Percentiles rank a stretch among this genome's conserved stretches.
phyloP scores from a whole-genome alignment of 2,113 vertebrate genomes.

The Megatriorchis doriae region DNA sequence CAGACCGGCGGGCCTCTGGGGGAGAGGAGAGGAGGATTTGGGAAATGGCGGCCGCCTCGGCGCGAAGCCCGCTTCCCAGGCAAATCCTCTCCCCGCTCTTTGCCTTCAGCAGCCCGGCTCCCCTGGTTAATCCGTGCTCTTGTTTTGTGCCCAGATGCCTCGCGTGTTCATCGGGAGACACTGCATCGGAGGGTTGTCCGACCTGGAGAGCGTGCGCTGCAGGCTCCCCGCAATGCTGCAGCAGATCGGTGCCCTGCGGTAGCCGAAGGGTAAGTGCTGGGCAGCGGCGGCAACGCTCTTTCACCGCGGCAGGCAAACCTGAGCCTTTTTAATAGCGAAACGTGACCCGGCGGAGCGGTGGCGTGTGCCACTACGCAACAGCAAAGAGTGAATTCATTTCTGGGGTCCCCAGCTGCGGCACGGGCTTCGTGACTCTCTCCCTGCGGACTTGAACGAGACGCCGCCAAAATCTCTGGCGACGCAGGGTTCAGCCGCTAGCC shows the following conservation, averaged over 20 bases:
- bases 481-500: too few relatives aligned
- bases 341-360: not conserved
- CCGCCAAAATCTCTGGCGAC: not conserved
- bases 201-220: conserved; percentile 64
- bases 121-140: not conserved
- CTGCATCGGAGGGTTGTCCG: conserved; percentile 80
- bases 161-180: conserved; percentile 80
- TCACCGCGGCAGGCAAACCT: too few relatives aligned
- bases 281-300: too few relatives aligned
- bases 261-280: conserved; percentile 6
- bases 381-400: not conserved
- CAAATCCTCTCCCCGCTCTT: not conserved
- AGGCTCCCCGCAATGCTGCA: conserved; percentile 68
- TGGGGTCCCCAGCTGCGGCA: not conserved
- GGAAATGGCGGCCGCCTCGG: not conserved
- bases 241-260: conserved; percentile 73
- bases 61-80: not conserved
- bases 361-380: too few relatives aligned
- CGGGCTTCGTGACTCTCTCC: too few relatives aligned
- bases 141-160: conserved; percentile 73
- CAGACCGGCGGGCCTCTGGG: accelerated
- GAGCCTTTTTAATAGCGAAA: not conserved
- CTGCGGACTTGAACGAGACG: too few relatives aligned
- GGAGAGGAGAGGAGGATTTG: not conserved
- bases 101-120: not conserved